Base-by-base conservation (phyloP, 2,888 invertebrate genomes). In the Meiosimyza decipiens region DNA sequence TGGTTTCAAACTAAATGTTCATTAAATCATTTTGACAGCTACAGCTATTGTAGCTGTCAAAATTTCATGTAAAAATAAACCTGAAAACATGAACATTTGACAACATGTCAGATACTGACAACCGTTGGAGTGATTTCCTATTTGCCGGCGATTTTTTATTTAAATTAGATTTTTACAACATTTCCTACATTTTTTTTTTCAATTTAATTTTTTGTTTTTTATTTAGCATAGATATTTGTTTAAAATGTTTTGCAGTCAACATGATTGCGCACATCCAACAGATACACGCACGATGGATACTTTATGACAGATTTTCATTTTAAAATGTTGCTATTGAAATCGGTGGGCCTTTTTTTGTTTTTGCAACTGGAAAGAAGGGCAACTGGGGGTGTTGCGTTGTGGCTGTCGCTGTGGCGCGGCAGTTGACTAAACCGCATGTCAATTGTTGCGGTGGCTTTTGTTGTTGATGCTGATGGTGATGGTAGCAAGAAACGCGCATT, bases 231-330 rank as follows among this genome's bases (percentile, higher is more conserved):
- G 4, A 13, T 54, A 16, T 54, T 15, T 16, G 22, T 6, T 55
- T 22, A 16, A 18, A 18, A 63, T 63, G 9, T n/a, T 47, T 63
- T 47, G 47, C 40, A n/a, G 47, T 47, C 40, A 18, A 16, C 63
- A 40, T 40, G 47, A 40, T n/a, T 47, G 16, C 47, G 47, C 47
- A 22, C 64, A 64, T 64, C 64, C 64, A 22, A 51, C 50, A 28
- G 64, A 64, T 40, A 40, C 15, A 18, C 7, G 54, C 1, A 16
- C 54, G 54, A 9, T 54, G 54, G 54, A 18, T 51, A 64, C 51
- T 51, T 51, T 64, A 64, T 64, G 64, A 64, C 64, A 64, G 64
- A 64, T 64, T 64, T 64, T 51, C 60, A 50, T 40, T 64, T 22
- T 28, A 28, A 28, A 28, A 28, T 28, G 2, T 28, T 28, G 28